Conservation (phyloP, 1,140 invertebrate genomes). For the Calephelis virginiensis region DNA sequence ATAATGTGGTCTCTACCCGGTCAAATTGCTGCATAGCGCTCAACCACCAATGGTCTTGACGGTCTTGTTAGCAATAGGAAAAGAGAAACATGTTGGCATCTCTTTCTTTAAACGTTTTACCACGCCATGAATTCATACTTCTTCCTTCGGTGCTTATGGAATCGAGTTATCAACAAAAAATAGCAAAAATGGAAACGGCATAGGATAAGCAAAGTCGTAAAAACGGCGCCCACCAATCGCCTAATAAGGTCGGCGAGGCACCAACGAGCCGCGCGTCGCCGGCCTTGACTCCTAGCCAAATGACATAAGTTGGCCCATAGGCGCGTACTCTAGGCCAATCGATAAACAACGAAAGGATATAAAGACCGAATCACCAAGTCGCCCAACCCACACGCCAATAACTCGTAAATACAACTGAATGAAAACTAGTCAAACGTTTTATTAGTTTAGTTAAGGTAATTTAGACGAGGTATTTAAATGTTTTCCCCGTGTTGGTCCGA, state of each 20-base stretch:
- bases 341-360: slow-evolving; percentile 64
- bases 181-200: slow-evolving; percentile 61
- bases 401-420: too few species aligned
- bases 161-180: slow-evolving; percentile 53
- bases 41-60: too few species aligned
- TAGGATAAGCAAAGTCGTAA: slow-evolving; percentile 75
- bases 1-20: too few species aligned
- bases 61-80: too few species aligned
- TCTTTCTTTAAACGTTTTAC: too few species aligned
- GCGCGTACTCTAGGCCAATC: slow-evolving; percentile 72
- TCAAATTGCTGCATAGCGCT: too few species aligned
- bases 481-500: too few species aligned
- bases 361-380: slow-evolving; percentile 46
- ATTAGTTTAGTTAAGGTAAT: too few species aligned
- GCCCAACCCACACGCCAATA: slow-evolving; percentile 48
- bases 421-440: too few species aligned
- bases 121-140: neutral
- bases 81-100: too few species aligned
- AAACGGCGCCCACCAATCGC: slow-evolving; percentile 75
- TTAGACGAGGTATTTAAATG: too few species aligned
- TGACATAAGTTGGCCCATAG: slow-evolving; percentile 76
- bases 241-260: slow-evolving; percentile 73
- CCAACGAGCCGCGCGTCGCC: slow-evolving; percentile 58
- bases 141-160: slow-evolving; percentile 42
- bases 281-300: slow-evolving; percentile 76